Percentiles rank a stretch among this genome's conserved stretches.
phyloP scores from a whole-genome alignment of 2,797 vertebrate genomes.

The Enteromius treurensis region DNA sequence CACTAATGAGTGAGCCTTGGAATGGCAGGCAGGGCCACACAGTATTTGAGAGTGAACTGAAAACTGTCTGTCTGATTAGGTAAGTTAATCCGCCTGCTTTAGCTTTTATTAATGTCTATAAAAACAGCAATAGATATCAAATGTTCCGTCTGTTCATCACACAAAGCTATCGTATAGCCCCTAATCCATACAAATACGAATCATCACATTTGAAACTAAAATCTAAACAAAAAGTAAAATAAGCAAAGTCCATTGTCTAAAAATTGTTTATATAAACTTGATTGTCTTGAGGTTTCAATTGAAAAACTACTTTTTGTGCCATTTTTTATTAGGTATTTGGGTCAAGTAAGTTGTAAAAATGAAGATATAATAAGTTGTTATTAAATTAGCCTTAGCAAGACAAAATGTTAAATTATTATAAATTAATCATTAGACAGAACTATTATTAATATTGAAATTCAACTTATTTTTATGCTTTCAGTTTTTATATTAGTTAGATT shows the following conservation, averaged over 20 bases:
- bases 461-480: too few species aligned
- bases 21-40: not conserved
- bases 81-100: not conserved
- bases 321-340: not conserved
- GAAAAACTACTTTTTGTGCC: too few species aligned
- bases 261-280: too few species aligned
- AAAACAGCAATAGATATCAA: not conserved
- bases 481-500: too few species aligned
- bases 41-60: not conserved
- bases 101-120: not conserved
- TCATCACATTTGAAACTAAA: not conserved
- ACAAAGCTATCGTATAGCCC: not conserved
- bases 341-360: not conserved
- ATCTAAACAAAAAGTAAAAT: not conserved
- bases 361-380: not conserved
- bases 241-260: too few species aligned
- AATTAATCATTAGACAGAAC: not conserved
- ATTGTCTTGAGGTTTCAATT: too few species aligned
- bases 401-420: not conserved
- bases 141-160: not conserved
- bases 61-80: not conserved
- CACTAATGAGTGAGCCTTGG: constrained; percentile 37
- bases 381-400: not conserved
- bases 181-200: not conserved
- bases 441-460: too few species aligned